Base-by-base conservation (phyloP, 1,140 invertebrate species). In the Zaprionus camerounensis region DNA sequence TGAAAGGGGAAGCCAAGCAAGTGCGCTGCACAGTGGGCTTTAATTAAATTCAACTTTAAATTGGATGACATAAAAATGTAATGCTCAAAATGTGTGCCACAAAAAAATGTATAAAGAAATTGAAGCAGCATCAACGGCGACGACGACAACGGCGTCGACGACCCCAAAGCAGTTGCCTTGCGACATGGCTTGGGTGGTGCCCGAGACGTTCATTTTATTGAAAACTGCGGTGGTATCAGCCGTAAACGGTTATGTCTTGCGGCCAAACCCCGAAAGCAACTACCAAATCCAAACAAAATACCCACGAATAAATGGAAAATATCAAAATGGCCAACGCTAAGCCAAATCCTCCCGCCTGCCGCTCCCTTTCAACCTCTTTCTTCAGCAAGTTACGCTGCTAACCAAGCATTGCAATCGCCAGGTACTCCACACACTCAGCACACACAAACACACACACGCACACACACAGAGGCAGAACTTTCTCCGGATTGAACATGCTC, bases 21-120 rank as follows among this genome's bases (percentile, higher is more conserved):
- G 53, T 66, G 51, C 44, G 44, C 17, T 11, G 44, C 20, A 51
- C 20, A 51, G 31, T 34, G 9, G 46, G 49, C 57, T 78, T 74
- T 80, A 80, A 80, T 80, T 77, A 78, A 80, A 80, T 78, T 72
- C 64, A 78, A 78, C 61, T 78, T 80, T 73, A 66, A 78, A 80
- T 80, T 78, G 75, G 65, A 80, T 74, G 61, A 66, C 70, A 80
- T 80, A 80, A 78, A 80, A 80, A 70, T 59, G 59, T 78, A 79
- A 76, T 67, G 63, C 63, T 26, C 66, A 11, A 76, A 76, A 66
- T 74, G 66, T 80, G 61, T 61, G 49, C 61, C 74, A 59, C 67
- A 71, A 67, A 63, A 31, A 71, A 59, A 66, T 56, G 24, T 49
- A 71, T 58, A 59, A 58, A 69, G 70, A 64, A 55, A 69, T 59